Evolutionary conservation across 2,113 vertebrate genomes (phyloP), one percentile per base, ranked within the genome.

Genomic region (Mesembrinibis cayennensis): DNA sequence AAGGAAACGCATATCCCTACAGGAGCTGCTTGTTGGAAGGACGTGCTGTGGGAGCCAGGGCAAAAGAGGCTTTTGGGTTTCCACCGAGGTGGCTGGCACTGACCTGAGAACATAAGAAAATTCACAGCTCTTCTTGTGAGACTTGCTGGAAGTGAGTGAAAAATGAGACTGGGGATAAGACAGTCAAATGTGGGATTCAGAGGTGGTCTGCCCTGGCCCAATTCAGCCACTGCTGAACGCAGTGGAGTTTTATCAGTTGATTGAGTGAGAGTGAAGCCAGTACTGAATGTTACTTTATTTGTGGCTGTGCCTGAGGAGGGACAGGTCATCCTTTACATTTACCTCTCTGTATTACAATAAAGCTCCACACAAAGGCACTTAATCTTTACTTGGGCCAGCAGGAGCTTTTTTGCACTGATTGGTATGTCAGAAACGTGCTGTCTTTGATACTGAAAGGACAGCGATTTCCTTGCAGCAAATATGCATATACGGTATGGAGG

Each of bases 391-490:
- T 38, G 69, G 81, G 70, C 59, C 74, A 86, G 87, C 36, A 89
- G 91, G 49, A 96, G 91, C 56, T 29, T 62, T 86, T 81, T 20
- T 66, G 63, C 71, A 42, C 67, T 49, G 47, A 30, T 36, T 69
- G 76, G 10, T 76, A 20, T 66, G 84, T 86, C 93, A 95, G 62
- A 81, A 94, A 65, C 4, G 1, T 72, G 74, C 66, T 49, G 52
- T 2, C 89, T 93, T 73, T 96, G 78, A 83, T 58, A 49, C 6
- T 82, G 92, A 87, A 85, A 86, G 89, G 87, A 72, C 94, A 96
- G 76, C 1, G 23, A 74, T 82, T 95, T 78, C 73, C 50, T 94
- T 58, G 62, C 66, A 94, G 84, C 59, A 77, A 96, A 94, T 79
- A 93, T 19, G 36, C 91, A 92, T 40, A 25, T 65, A 61, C 80